These are phyloP conservation scores for Pelusios castaneus DNA, from an alignment of 2,113 vertebrate genomes.

Conservation along the genomic window DNA sequence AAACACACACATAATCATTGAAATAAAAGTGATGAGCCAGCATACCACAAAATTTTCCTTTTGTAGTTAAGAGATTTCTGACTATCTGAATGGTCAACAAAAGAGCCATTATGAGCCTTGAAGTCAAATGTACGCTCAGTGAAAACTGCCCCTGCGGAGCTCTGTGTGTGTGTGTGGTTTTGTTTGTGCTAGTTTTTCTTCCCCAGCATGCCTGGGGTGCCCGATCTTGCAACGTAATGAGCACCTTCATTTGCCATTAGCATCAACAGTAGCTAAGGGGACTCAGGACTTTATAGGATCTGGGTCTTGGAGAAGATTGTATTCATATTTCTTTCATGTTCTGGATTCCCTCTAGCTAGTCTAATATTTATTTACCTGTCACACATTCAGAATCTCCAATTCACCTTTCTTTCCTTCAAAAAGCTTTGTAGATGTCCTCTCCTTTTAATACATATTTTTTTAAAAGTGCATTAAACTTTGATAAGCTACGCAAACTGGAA, in stretches of 20 bases:
- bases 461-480: not conserved
- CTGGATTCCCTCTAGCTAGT: not conserved
- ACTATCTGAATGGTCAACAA: too few relatives aligned
- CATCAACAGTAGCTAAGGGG: not conserved
- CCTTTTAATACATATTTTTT: not conserved
- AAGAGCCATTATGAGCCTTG: too few relatives aligned
- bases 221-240: not conserved
- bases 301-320: not conserved
- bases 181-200: too few relatives aligned
- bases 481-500: not conserved
- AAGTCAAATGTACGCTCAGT: too few relatives aligned
- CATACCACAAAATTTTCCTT: too few relatives aligned
- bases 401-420: not conserved
- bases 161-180: not conserved
- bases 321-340: not conserved
- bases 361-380: not conserved
- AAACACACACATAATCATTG: too few relatives aligned
- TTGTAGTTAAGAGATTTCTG: too few relatives aligned
- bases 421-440: not conserved
- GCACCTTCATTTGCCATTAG: not conserved
- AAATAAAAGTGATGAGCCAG: too few relatives aligned
- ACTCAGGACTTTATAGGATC: not conserved
- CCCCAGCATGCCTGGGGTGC: too few relatives aligned
- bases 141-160: too few relatives aligned
- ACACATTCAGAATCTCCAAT: not conserved